Evolutionary conservation across 2,888 invertebrate species (phyloP).

Genomic region (Drosophila helvetica): DNA sequence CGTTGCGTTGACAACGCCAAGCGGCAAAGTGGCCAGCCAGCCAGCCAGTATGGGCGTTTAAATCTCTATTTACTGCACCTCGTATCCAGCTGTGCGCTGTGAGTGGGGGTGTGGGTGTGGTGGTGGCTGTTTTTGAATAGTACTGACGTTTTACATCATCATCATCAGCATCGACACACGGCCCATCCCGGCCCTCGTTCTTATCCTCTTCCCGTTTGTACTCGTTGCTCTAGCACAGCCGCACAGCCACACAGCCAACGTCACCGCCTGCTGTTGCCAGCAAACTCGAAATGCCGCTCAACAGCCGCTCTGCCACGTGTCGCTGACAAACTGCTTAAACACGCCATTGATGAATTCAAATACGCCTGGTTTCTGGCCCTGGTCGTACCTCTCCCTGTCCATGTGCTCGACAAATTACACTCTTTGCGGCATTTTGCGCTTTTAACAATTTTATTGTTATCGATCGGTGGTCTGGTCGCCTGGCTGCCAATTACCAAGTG

Average conservation of each 20-base stretch:
- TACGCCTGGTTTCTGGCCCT: constrained; percentile 51
- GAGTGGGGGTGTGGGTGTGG: constrained; percentile 38
- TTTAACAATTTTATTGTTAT: constrained; percentile 78
- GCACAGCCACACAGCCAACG: constrained; percentile 6
- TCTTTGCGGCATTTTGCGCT: constrained; percentile 79
- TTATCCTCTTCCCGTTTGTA: constrained; percentile 29
- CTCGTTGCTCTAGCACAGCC: constrained; percentile 29
- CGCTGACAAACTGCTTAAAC: constrained; percentile 78
- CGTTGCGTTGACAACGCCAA: constrained; percentile 51
- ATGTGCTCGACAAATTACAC: constrained; percentile 67
- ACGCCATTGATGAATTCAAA: constrained; percentile 74
- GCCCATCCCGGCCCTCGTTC: constrained; percentile 21
- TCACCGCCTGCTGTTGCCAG: constrained; percentile 73
- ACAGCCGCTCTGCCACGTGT: constrained; percentile 69
- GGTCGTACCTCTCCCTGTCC: constrained; percentile 8
- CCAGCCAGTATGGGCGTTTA: constrained; percentile 69
- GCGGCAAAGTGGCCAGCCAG: constrained; percentile 53
- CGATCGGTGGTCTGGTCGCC: constrained; percentile 67
- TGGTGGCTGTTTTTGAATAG: constrained; percentile 35
- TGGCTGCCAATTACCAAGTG: constrained; percentile 74
- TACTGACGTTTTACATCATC: constrained; percentile 62
- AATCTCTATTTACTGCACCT: constrained; percentile 81
- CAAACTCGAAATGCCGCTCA: constrained; percentile 61
- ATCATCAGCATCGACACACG: constrained; percentile 49
- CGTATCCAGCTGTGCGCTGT: constrained; percentile 40